phyloP scores from a whole-genome alignment of 2,888 invertebrate species.

The Monopis laevigella region DNA sequence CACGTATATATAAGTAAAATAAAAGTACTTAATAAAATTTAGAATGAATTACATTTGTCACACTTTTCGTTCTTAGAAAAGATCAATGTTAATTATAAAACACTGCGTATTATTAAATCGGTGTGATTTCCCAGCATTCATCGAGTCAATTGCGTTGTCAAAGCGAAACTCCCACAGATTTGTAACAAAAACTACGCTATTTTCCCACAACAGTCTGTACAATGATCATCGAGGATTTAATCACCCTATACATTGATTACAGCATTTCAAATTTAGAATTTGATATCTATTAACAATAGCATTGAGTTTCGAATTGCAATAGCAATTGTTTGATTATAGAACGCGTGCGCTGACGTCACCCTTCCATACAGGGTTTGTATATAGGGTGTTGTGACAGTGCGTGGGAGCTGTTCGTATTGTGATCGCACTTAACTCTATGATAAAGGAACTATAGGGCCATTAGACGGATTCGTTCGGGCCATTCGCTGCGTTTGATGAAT shows the following conservation, averaged over 20 bases:
- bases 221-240: slow-evolving; percentile 40
- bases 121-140: slow-evolving; percentile 11
- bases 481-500: slow-evolving; percentile 56
- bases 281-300: not conserved
- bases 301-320: not conserved
- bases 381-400: slow-evolving; percentile 62
- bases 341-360: slow-evolving; percentile 36
- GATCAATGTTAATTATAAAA: too few relatives aligned
- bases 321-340: slow-evolving; percentile 14
- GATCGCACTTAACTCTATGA: slow-evolving; percentile 58
- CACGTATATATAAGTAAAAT: too few relatives aligned
- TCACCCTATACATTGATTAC: slow-evolving; percentile 29
- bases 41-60: too few relatives aligned
- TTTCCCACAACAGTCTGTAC: slow-evolving; percentile 58
- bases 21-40: too few relatives aligned
- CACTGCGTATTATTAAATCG: too few relatives aligned
- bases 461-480: slow-evolving; percentile 62
- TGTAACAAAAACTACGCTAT: slow-evolving; percentile 52
- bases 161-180: slow-evolving; percentile 61
- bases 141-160: slow-evolving; percentile 33
- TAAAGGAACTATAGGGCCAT: slow-evolving; percentile 61
- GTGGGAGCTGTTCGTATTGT: slow-evolving; percentile 62
- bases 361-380: slow-evolving; percentile 21
- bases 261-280: not conserved
- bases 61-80: too few relatives aligned